Conservation (phyloP, 2,888 invertebrate genomes). For the Cantharis rufa region DNA sequence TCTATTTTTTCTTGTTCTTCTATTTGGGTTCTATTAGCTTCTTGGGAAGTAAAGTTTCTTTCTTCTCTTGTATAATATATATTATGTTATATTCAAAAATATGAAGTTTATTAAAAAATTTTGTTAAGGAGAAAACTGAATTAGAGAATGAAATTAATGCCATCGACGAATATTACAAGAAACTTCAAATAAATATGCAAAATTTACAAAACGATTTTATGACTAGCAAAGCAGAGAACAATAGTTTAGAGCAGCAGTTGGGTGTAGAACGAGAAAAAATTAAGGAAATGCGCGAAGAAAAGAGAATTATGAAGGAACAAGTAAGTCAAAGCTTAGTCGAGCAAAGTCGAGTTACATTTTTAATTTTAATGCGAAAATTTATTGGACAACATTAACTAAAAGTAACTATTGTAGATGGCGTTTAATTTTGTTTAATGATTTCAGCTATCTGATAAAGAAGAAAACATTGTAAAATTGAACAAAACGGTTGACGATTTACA, state of each 20-base stretch:
- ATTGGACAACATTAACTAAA: too few relatives aligned
- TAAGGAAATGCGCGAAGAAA: constrained; percentile 7
- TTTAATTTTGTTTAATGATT: neutral
- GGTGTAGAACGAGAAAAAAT: constrained; percentile 11
- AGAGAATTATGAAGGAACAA: neutral
- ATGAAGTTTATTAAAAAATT: too few relatives aligned
- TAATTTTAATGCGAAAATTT: too few relatives aligned
- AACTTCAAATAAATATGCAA: neutral
- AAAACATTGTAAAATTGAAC: neutral
- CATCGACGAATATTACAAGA: neutral
- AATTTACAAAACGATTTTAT: constrained; percentile 15
- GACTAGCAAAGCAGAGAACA: neutral
- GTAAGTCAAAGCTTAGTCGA: too few relatives aligned
- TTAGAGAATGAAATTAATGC: neutral
- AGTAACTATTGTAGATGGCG: too few relatives aligned
- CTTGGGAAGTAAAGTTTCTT: too few relatives aligned
- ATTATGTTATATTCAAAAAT: too few relatives aligned
- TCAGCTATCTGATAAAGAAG: neutral
- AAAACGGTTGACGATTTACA: constrained; percentile 5
- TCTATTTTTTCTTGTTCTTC: too few relatives aligned
- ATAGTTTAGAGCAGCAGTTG: constrained; percentile 10
- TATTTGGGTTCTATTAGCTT: too few relatives aligned
- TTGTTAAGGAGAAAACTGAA: neutral
- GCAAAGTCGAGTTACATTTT: too few relatives aligned
- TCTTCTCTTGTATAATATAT: too few relatives aligned